Evolutionary conservation across 1,140 invertebrate species (phyloP).

Genomic region (Coptotermes formosanus): DNA sequence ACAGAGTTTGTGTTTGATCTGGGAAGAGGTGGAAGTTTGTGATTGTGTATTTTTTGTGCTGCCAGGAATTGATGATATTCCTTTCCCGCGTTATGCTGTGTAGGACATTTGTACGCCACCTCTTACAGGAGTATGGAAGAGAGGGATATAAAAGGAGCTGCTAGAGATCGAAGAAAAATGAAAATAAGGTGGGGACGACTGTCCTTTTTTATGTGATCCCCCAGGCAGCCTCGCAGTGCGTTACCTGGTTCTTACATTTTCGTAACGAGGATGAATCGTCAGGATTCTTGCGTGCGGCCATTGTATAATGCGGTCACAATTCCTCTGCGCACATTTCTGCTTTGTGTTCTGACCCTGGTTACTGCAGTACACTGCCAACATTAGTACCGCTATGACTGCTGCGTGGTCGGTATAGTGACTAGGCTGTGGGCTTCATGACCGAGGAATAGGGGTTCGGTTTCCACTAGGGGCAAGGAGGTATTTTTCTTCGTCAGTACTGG

Average conservation of each 20-base stretch:
- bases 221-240: background rate
- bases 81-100: background rate
- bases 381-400: too few species aligned
- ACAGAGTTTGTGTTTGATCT: background rate
- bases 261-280: background rate
- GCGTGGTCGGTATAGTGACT: too few species aligned
- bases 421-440: too few species aligned
- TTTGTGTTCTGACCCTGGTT: background rate
- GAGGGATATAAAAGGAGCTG: background rate
- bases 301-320: background rate
- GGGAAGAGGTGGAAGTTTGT: background rate
- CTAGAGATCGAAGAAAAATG: slow-evolving; percentile 6
- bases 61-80: background rate
- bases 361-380: too few species aligned
- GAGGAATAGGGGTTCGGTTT: too few species aligned
- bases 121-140: background rate
- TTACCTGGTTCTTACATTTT: background rate
- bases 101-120: background rate
- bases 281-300: background rate
- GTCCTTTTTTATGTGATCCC: background rate
- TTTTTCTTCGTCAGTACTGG: too few species aligned
- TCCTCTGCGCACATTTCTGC: background rate
- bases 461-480: too few species aligned
- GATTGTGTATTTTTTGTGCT: background rate
- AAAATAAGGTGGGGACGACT: background rate